Evolutionary conservation across 2,113 vertebrate genomes (phyloP).

Genomic region (Anser brachyrhynchus): DNA sequence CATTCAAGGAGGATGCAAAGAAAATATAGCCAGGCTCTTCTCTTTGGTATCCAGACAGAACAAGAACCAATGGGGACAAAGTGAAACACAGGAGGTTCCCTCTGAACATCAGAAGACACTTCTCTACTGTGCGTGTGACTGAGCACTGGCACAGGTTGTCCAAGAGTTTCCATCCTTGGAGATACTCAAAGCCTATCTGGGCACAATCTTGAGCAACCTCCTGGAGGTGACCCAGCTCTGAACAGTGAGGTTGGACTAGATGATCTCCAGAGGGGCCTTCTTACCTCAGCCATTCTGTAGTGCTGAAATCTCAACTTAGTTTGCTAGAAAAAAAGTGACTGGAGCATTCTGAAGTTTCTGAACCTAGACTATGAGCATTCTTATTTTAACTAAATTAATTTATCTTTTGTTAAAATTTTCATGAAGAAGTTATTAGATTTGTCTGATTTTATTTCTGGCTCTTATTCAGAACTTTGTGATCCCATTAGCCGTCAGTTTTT

Average conservation of each 20-base stretch:
- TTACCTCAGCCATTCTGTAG: background rate
- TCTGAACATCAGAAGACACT: background rate
- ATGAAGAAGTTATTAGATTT: conserved; percentile 70
- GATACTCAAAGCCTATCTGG: background rate
- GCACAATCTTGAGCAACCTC: background rate
- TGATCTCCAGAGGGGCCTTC: background rate
- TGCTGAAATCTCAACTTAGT: conserved; percentile 18
- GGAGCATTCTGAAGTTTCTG: conserved; percentile 13
- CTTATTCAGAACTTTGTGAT: conserved; percentile 54
- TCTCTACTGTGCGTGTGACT: background rate
- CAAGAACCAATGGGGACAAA: background rate
- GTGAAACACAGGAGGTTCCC: background rate
- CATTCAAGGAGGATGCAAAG: background rate
- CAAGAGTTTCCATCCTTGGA: background rate
- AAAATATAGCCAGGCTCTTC: background rate
- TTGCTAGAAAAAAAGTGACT: conserved; percentile 30
- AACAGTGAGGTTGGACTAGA: background rate
- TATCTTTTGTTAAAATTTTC: conserved; percentile 65
- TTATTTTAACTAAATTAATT: conserved; percentile 67
- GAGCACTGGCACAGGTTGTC: background rate
- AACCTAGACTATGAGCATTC: background rate
- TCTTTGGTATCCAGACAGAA: background rate
- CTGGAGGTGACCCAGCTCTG: background rate
- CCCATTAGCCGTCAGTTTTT: conserved; percentile 49
- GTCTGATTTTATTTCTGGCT: conserved; percentile 64